Conservation (phyloP, 2,113 vertebrate genomes). For the Syngnathus floridae region DNA sequence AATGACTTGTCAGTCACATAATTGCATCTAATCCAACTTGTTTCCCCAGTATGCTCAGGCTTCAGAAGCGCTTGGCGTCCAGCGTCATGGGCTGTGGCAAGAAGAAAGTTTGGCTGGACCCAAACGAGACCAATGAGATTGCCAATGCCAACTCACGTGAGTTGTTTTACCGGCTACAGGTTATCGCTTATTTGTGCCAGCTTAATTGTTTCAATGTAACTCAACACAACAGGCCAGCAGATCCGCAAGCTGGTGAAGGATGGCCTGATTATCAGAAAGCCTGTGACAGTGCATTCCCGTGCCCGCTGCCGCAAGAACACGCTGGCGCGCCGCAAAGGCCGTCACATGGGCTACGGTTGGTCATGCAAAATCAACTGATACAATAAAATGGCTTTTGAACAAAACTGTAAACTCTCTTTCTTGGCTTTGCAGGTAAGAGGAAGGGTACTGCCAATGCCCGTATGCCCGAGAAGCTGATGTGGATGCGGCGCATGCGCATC, state of each 20-base stretch:
- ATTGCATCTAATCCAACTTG: neutral
- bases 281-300: conserved; percentile 91
- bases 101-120: conserved; percentile 97
- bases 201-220: neutral
- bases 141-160: conserved; percentile 95
- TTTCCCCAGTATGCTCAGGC: conserved; percentile 84
- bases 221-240: conserved; percentile 80
- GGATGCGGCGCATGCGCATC: conserved; percentile 98
- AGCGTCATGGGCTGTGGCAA: conserved; percentile 95
- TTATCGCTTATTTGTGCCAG: neutral
- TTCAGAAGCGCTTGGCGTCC: conserved; percentile 94
- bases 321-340: conserved; percentile 89
- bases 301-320: conserved; percentile 97
- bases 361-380: too few species aligned
- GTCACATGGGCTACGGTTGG: conserved; percentile 90
- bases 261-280: conserved; percentile 94
- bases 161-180: neutral
- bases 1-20: neutral
- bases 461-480: conserved; percentile 93
- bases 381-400: neutral
- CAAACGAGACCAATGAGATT: conserved; percentile 96
- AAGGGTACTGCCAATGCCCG: conserved; percentile 97
- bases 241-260: conserved; percentile 96
- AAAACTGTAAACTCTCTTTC: neutral
- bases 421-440: conserved; percentile 77